Conservation (phyloP, 2,888 invertebrate species). For the Conomelus anceps region DNA sequence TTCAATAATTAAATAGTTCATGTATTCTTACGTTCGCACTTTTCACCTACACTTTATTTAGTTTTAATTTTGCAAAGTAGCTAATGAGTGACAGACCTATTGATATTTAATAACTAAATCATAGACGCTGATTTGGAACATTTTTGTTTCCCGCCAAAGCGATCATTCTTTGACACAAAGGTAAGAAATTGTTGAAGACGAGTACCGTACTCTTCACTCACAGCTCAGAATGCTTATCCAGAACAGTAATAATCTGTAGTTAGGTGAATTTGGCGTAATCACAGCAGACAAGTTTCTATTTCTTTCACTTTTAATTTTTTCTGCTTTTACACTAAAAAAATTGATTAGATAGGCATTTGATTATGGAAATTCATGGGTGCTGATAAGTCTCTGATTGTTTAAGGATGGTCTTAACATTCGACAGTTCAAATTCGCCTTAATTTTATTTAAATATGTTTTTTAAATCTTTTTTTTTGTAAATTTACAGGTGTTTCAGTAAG, state of each 20-base stretch:
- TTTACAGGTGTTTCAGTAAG: constrained; percentile 18
- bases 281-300: not conserved
- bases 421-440: no score
- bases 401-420: no score
- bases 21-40: no score
- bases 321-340: not conserved
- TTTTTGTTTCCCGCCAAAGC: not conserved
- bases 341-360: not conserved
- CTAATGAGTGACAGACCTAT: not conserved
- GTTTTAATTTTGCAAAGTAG: not conserved
- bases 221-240: not conserved
- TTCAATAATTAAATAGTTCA: no score
- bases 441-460: not conserved
- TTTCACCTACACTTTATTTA: not conserved
- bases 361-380: not conserved
- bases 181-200: not conserved
- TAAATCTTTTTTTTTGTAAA: no score
- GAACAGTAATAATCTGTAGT: not conserved
- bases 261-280: not conserved
- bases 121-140: not conserved
- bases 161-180: not conserved
- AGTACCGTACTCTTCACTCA: not conserved
- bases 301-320: not conserved
- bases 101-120: no score
- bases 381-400: not conserved